Conservation (phyloP, 1,140 invertebrate genomes). For the Berghia stephanieae region DNA sequence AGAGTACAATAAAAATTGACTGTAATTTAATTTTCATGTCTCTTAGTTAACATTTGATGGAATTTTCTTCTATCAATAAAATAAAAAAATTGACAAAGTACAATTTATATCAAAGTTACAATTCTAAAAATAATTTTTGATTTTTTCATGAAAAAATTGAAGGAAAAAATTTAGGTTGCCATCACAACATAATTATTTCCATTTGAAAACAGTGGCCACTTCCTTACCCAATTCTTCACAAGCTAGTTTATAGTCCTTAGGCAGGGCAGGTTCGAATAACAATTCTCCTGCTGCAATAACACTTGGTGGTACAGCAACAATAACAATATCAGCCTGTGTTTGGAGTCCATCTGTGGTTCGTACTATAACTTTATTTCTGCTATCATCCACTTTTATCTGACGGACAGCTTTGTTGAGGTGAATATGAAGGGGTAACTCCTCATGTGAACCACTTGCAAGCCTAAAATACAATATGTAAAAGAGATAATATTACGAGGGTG, state of each 20-base stretch:
- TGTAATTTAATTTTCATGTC: too few species aligned
- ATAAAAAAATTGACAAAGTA: background rate
- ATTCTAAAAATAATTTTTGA: too few species aligned
- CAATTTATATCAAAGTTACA: background rate
- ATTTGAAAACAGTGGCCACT: too few species aligned
- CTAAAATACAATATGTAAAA: background rate
- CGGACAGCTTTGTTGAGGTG: constrained; percentile 43
- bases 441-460: constrained; percentile 38
- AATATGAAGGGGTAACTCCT: constrained; percentile 42
- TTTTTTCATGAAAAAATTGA: background rate
- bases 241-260: constrained; percentile 36
- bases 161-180: background rate
- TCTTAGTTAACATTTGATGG: too few species aligned
- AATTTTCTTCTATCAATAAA: too few species aligned
- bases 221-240: constrained; percentile 42
- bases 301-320: constrained; percentile 48
- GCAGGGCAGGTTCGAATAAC: constrained; percentile 48
- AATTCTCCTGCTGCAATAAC: constrained; percentile 40
- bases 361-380: constrained; percentile 42
- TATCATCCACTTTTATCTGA: constrained; percentile 45
- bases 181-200: background rate
- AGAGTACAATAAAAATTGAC: too few species aligned
- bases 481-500: too few species aligned
- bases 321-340: constrained; percentile 43
- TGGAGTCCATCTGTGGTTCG: constrained; percentile 44